These are phyloP conservation scores for Podotricha telesiphe DNA, from an alignment of 2,888 invertebrate genomes.

Conservation along the genomic window DNA sequence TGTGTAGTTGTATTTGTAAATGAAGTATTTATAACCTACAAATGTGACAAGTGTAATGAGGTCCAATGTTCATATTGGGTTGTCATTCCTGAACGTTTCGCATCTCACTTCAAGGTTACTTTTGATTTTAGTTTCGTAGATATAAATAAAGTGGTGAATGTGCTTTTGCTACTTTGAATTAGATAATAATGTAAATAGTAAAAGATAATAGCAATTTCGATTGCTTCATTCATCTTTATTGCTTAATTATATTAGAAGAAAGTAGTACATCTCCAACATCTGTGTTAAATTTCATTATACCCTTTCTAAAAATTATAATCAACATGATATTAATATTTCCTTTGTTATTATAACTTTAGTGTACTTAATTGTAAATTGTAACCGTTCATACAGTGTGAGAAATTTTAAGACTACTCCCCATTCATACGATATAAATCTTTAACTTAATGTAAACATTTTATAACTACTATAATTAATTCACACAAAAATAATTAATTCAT, in stretches of 20 bases:
- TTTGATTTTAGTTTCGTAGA: slow-evolving; percentile 19
- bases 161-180: slow-evolving; percentile 2
- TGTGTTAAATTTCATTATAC: background rate
- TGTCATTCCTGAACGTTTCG: slow-evolving; percentile 63
- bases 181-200: background rate
- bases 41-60: slow-evolving; percentile 70
- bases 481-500: background rate
- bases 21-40: slow-evolving; percentile 69
- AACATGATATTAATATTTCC: background rate
- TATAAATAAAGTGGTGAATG: background rate
- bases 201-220: background rate
- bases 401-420: background rate
- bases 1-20: slow-evolving; percentile 51
- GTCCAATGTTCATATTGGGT: slow-evolving; percentile 74
- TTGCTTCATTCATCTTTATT: slow-evolving; percentile 8
- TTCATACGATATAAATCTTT: background rate
- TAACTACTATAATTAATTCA: background rate
- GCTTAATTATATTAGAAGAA: slow-evolving; percentile 13
- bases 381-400: background rate
- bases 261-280: background rate
- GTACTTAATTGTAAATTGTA: too few species aligned
- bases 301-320: background rate
- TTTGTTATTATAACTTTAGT: too few species aligned
- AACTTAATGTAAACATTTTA: background rate
- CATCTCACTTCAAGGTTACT: slow-evolving; percentile 64